These are phyloP conservation scores for Sesamia inferens DNA, from an alignment of 2,888 invertebrate genomes.

Conservation along the genomic window DNA sequence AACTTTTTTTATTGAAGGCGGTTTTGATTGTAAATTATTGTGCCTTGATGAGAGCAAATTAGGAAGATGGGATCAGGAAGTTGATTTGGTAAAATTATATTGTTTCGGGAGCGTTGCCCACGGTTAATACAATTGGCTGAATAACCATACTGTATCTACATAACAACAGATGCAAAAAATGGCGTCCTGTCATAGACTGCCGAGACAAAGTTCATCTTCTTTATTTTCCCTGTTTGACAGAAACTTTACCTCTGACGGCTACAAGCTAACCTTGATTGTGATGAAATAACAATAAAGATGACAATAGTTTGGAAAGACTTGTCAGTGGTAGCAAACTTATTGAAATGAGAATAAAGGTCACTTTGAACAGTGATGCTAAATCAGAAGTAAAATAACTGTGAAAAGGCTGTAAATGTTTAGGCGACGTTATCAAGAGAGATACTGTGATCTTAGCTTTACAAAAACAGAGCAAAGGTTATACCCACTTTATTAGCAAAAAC, in stretches of 20 bases:
- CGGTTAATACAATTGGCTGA: not conserved
- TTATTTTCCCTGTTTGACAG: not conserved
- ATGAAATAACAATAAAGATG: too few species aligned
- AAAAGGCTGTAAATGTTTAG: not conserved
- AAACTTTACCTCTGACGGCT: too few species aligned
- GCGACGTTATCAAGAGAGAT: not conserved
- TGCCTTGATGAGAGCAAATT: constrained; percentile 45
- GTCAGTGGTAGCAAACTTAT: too few species aligned
- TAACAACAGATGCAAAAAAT: not conserved
- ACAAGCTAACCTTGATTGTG: too few species aligned
- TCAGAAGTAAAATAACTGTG: too few species aligned
- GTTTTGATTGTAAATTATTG: constrained; percentile 39
- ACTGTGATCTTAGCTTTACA: not conserved
- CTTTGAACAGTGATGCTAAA: too few species aligned
- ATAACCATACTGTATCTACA: not conserved
- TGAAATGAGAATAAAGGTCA: too few species aligned
- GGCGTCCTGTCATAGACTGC: not conserved
- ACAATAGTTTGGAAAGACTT: too few species aligned
- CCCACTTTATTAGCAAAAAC: too few species aligned
- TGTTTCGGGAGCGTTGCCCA: not conserved
- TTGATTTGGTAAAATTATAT: constrained; percentile 25
- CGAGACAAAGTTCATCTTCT: not conserved
- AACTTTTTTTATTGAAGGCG: constrained; percentile 44
- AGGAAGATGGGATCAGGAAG: constrained; percentile 33
- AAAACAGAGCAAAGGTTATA: too few species aligned